Conservation (phyloP, 2,797 vertebrate species). For the Rhinophrynus dorsalis region DNA sequence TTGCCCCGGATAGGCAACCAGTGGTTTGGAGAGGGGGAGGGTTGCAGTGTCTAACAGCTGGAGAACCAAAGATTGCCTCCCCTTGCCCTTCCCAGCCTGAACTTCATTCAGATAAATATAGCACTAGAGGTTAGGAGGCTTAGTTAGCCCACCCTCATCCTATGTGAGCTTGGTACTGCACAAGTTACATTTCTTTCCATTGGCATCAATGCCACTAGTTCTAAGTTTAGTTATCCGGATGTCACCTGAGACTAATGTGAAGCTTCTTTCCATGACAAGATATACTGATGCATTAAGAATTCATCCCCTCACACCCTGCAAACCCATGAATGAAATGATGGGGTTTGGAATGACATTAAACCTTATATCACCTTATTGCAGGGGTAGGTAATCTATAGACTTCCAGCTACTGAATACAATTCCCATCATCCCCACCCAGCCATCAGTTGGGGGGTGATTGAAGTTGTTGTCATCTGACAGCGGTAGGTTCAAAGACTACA, state of each 20-base stretch:
- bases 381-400: too few species aligned
- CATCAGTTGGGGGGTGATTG: too few species aligned
- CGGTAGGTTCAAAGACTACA: too few species aligned
- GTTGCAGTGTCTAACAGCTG: too few species aligned
- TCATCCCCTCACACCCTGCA: background rate
- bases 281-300: slow-evolving; percentile 16
- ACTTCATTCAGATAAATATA: background rate
- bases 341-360: background rate
- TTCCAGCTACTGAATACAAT: too few species aligned
- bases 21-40: too few species aligned
- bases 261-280: slow-evolving; percentile 27
- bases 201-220: slow-evolving; percentile 55
- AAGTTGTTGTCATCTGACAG: too few species aligned
- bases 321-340: background rate
- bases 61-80: too few species aligned
- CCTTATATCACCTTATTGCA: background rate
- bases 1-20: too few species aligned
- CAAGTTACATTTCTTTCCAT: slow-evolving; percentile 58
- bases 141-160: background rate
- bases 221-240: slow-evolving; percentile 63
- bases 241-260: slow-evolving; percentile 49
- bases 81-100: background rate
- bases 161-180: slow-evolving; percentile 2
- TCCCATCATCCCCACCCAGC: too few species aligned
- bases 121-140: background rate